A percentile compares a stretch with the other conserved stretches of the same genome.
Evolutionary conservation across 2,888 invertebrate genomes (phyloP).

Genomic region (Xanthostigma xanthostigma): DNA sequence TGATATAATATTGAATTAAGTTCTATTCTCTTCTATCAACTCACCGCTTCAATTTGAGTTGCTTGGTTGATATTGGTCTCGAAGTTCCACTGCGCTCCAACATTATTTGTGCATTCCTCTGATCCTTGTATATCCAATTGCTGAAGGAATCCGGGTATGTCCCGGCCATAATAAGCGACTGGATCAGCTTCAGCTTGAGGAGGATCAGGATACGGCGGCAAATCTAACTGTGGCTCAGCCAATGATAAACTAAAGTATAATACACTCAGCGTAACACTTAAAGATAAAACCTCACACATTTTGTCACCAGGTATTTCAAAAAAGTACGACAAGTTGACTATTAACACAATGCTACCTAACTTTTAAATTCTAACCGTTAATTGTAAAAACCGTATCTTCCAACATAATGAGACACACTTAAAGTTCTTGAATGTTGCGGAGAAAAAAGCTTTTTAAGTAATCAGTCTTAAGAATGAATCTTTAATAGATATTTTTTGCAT

Average conservation of each 20-base stretch:
- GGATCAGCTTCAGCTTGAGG: constrained; percentile 9
- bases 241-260: constrained; percentile 12
- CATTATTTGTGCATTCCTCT: constrained; percentile 69
- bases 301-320: constrained; percentile 17
- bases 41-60: constrained; percentile 71
- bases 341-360: too few species aligned
- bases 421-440: too few species aligned
- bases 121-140: constrained; percentile 63
- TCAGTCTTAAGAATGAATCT: too few species aligned
- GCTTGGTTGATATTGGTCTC: constrained; percentile 75
- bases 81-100: constrained; percentile 80
- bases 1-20: too few species aligned
- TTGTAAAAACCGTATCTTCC: too few species aligned
- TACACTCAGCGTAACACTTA: constrained; percentile 13
- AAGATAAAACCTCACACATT: constrained; percentile 11
- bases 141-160: constrained; percentile 41
- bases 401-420: too few species aligned
- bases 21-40: constrained; percentile 23
- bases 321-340: too few species aligned
- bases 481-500: too few species aligned
- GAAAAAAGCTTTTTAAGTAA: too few species aligned
- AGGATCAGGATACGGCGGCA: constrained; percentile 31
- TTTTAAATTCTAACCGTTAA: too few species aligned
- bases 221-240: constrained; percentile 34
- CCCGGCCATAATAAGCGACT: constrained; percentile 30